Base-by-base conservation (phyloP, 2,888 invertebrate genomes). In the Nomada goodeniana region DNA sequence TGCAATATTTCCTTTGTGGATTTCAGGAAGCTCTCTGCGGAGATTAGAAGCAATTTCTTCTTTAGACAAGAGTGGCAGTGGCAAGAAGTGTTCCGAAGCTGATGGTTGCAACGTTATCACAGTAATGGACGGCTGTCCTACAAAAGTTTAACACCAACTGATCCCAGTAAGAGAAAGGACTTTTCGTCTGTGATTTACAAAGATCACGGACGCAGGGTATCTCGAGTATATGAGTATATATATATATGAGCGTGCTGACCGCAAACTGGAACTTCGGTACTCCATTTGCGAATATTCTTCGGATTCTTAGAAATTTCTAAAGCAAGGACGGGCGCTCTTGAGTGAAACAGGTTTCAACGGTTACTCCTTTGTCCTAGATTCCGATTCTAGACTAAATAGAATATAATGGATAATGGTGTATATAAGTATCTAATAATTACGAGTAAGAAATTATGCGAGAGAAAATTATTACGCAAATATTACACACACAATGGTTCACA, bases 41-140 rank as follows among this genome's bases (percentile, higher is more conserved):
- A 50, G 60, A 71, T 71, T 71, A 50, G 36, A 50, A 50, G n/a
- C 60, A 23, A 50, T 52, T 71, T 11, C 70, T 9, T 29, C 29
- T 50, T 52, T 2, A 5, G 29, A 11, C 9, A 47, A 60, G 44
- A 10, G n/a, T n/a, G 20, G 36, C 29, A n/a, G 29, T 13, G 2
- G 44, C 5, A 18, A 36, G 29, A 13, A 44, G 20, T 13, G 59
- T n/a, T 61, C 61, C 20, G 15, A 29, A 26, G 15, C 18, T 29
- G 65, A 65, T 55, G 65, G 44, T 29, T 47, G 44, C 61, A 53
- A 61, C 52, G 59, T 68, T 75, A 75, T 75, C 75, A 68, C 18
- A 7, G 65, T 65, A 73, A 73, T 65, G 65, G 55, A 65, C 65
- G 15, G 73, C 65, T 65, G 65, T 42, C 65, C 73, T 55, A 65